These are phyloP conservation scores for Piaya cayana DNA, from an alignment of 2,113 vertebrate genomes.

Conservation along the genomic window DNA sequence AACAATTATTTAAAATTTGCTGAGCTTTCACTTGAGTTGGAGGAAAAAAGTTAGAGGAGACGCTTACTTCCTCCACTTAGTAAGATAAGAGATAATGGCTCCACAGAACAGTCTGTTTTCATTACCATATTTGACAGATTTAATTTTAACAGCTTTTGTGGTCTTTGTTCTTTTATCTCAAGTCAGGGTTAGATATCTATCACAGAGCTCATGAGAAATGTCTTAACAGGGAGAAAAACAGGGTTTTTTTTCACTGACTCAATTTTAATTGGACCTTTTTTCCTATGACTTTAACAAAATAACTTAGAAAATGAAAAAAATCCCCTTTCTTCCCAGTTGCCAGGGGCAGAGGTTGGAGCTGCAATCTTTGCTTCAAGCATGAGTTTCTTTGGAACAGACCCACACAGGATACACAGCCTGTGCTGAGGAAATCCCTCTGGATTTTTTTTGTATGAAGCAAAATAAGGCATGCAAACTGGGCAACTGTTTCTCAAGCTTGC, in stretches of 20 bases:
- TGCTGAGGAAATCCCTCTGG: not conserved
- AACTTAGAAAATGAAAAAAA: not conserved
- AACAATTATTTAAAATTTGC: not conserved
- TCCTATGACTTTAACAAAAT: not conserved
- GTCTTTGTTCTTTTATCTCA: constrained; percentile 43
- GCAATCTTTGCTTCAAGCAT: not conserved
- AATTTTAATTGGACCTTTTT: not conserved
- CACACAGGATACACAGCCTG: not conserved
- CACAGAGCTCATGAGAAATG: not conserved
- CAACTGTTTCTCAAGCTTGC: not conserved
- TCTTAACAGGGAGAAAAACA: not conserved
- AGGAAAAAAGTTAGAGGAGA: not conserved
- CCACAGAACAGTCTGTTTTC: not conserved
- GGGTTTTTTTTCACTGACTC: not conserved
- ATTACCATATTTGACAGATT: constrained; percentile 13
- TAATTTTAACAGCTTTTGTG: constrained; percentile 49
- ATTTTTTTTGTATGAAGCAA: not conserved
- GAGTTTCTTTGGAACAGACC: not conserved
- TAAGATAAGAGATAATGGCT: not conserved
- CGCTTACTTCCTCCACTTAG: constrained; percentile 10
- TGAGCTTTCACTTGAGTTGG: not conserved
- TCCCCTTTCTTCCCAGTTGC: not conserved
- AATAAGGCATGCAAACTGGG: not conserved
- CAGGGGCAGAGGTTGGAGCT: not conserved
- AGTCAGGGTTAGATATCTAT: not conserved